Evolutionary conservation across 2,797 vertebrate species (phyloP), one percentile per base, ranked within the genome.

Genomic region (Pteropus rufus): DNA sequence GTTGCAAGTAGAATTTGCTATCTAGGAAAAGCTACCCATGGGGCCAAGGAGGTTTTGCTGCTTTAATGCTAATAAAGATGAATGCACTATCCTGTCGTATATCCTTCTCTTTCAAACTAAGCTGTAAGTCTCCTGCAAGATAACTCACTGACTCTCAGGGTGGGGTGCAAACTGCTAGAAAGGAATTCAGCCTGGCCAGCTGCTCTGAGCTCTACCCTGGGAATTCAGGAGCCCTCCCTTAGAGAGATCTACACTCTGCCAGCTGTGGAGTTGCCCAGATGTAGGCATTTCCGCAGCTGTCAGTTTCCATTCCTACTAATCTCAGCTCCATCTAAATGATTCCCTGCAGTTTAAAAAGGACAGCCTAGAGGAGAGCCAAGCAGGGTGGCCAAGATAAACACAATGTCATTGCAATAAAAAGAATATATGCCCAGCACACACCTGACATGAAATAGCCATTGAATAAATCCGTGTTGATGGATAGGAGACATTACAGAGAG

Each of bases 41-140:
- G 41, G 65, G 26, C 41, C 34, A n/a, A 36, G 16, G 52, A 67
- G 58, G 46, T 29, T 85, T 75, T 56, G 44, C 31, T 72, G 7
- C 31, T 76, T 90, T 60, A 49, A 29, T 34, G 34, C 14, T 94
- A n/a, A 83, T 36, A 31, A 77, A 72, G 82, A 81, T 11, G 19
- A 34, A n/a, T 2, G 36, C 6, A 0, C 70, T 54, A 3, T 34
- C 72, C 29, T 0, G 4, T n/a, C n/a, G 49, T 4, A 31, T 19
- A 54, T 31, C 7, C 31, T 23, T 52, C 34, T 65, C 67, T 67
- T 4, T 72, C 76, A 70, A 11, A 15, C 31, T 44, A 64, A 39
- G 24, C 46, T 23, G 14, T 26, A 49, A 76, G 18, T 21, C 52
- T 89, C 75, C 44, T 52, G n/a, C 26, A 6, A 14, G 58, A 12